Conservation (phyloP, 2,888 invertebrate species). For the Pelosia muscerda region DNA sequence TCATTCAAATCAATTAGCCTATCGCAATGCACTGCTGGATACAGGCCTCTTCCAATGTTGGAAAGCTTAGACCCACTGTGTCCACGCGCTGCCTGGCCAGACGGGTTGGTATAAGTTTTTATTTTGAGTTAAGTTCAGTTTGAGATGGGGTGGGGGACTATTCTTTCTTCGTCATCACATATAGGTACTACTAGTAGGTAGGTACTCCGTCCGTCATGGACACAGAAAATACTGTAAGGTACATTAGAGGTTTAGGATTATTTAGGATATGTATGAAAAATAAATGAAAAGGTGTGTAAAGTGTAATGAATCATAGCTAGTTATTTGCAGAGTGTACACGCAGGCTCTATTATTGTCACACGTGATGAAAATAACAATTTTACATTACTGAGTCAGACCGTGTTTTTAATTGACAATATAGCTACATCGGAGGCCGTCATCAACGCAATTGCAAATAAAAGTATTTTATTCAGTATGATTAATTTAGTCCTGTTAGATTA, state of each 20-base stretch:
- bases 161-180: too few relatives aligned
- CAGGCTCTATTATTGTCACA: constrained; percentile 51
- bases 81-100: too few relatives aligned
- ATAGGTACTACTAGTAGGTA: too few relatives aligned
- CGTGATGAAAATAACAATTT: constrained; percentile 75
- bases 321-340: constrained; percentile 43
- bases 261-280: background rate
- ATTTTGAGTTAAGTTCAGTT: too few relatives aligned
- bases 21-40: too few relatives aligned
- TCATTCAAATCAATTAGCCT: too few relatives aligned
- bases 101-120: too few relatives aligned
- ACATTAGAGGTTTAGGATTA: background rate
- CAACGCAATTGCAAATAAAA: constrained; percentile 64
- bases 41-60: too few relatives aligned
- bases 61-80: too few relatives aligned
- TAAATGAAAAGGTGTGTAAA: constrained; percentile 39
- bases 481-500: constrained; percentile 16
- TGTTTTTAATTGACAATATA: constrained; percentile 72
- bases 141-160: too few relatives aligned
- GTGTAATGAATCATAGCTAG: constrained; percentile 53
- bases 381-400: constrained; percentile 63
- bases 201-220: too few relatives aligned
- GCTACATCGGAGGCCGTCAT: constrained; percentile 60
- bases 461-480: constrained; percentile 63
- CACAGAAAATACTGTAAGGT: too few relatives aligned